phyloP scores from a whole-genome alignment of 2,113 vertebrate species.

The Rhegmatorhina hoffmannsi region DNA sequence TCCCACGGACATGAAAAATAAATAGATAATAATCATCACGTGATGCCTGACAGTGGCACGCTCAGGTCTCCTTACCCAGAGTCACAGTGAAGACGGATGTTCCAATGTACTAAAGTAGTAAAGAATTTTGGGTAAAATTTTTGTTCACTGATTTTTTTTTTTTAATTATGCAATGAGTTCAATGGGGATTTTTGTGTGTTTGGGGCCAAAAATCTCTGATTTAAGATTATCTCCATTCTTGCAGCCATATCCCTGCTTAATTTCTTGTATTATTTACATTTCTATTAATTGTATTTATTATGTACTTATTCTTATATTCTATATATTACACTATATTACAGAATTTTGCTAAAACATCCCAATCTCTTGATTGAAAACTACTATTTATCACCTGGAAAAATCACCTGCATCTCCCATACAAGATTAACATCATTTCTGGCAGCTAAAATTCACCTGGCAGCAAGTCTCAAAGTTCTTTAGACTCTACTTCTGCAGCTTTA shows the following conservation, averaged over 20 bases:
- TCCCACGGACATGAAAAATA: not conserved
- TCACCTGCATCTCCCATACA: not conserved
- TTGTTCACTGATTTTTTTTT: not conserved
- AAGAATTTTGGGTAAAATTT: not conserved
- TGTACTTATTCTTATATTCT: not conserved
- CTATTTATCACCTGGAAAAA: not conserved
- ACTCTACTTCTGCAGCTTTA: not conserved
- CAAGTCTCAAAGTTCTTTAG: not conserved
- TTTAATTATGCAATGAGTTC: not conserved
- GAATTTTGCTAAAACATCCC: not conserved
- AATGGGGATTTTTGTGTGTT: not conserved
- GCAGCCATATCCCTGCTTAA: not conserved
- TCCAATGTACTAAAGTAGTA: accelerated
- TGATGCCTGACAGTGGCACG: accelerated
- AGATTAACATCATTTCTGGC: not conserved
- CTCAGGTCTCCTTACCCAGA: not conserved
- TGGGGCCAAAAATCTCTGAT: not conserved
- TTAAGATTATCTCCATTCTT: not conserved
- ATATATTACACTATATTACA: too few species aligned
- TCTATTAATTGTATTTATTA: not conserved
- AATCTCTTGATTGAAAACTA: not conserved
- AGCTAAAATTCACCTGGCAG: not conserved
- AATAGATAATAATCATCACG: not conserved
- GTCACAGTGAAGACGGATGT: not conserved
- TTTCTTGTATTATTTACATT: not conserved